Evolutionary conservation across 2,888 invertebrate species (phyloP).

Genomic region (Acanthosoma haemorrhoidale): DNA sequence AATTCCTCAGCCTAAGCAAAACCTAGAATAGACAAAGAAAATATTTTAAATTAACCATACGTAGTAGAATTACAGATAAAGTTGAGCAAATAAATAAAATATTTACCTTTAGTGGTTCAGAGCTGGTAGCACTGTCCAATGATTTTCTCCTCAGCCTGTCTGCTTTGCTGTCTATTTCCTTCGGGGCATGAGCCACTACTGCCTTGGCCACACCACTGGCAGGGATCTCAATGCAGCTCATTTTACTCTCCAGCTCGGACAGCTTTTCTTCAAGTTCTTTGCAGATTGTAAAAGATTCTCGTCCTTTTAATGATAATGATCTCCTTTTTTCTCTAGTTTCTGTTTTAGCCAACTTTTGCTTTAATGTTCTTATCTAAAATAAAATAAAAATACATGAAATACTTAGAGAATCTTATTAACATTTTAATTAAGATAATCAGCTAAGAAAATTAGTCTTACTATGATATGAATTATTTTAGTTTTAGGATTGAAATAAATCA

Average conservation of each 20-base stretch:
- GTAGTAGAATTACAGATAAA: neutral
- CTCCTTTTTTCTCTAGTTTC: slow-evolving; percentile 73
- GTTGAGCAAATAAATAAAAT: slow-evolving; percentile 46
- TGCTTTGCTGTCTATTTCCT: slow-evolving; percentile 45
- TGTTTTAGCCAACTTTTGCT: slow-evolving; percentile 71
- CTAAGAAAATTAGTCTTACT: neutral
- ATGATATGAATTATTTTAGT: neutral
- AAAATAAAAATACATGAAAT: neutral
- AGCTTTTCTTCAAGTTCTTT: slow-evolving; percentile 82
- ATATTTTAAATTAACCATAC: neutral
- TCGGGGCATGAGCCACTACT: slow-evolving; percentile 41
- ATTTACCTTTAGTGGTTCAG: slow-evolving; percentile 74
- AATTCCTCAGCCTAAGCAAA: slow-evolving; percentile 57
- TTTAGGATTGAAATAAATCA: neutral
- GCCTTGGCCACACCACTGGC: slow-evolving; percentile 47
- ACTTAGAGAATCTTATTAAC: too few species aligned
- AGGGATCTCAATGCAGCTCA: slow-evolving; percentile 47
- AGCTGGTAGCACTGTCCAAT: slow-evolving; percentile 69
- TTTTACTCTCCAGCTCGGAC: slow-evolving; percentile 71
- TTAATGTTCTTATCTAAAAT: slow-evolving; percentile 55
- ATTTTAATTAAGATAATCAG: neutral
- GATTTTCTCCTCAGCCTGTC: slow-evolving; percentile 65
- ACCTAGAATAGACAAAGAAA: slow-evolving; percentile 25
- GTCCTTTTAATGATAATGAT: slow-evolving; percentile 75
- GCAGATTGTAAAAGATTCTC: slow-evolving; percentile 71